Conservation (phyloP, 2,888 invertebrate species). For the Acanthosepion esculentum region DNA sequence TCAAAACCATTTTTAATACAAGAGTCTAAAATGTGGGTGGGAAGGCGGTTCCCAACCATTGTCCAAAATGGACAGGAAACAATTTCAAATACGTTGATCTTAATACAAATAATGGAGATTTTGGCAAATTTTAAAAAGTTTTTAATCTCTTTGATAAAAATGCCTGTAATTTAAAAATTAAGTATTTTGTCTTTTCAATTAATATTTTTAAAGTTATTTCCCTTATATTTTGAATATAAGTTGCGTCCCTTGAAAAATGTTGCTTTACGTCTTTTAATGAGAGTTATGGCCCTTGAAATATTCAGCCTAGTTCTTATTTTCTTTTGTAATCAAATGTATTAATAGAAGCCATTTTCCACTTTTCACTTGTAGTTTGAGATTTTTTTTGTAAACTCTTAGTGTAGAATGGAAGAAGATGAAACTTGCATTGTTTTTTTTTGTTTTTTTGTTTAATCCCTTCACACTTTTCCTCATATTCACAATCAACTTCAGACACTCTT, state of each 20-base stretch:
- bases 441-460: background rate
- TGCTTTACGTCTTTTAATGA: background rate
- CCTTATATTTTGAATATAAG: background rate
- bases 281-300: background rate
- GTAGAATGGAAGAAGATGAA: background rate
- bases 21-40: no score
- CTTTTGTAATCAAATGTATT: no score
- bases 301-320: background rate
- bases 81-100: no score
- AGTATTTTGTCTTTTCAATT: no score
- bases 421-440: background rate
- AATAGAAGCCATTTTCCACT: background rate
- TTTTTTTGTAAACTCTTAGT: background rate
- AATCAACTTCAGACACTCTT: background rate
- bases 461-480: background rate
- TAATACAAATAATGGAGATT: no score
- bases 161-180: no score
- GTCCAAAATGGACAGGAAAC: no score
- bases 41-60: no score
- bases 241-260: slow-evolving; percentile 1
- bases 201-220: no score
- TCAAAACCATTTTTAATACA: no score
- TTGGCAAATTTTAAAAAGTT: no score
- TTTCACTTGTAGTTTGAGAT: background rate
- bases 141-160: no score